phyloP scores from a whole-genome alignment of 2,888 invertebrate species.

The Selenia dentaria region DNA sequence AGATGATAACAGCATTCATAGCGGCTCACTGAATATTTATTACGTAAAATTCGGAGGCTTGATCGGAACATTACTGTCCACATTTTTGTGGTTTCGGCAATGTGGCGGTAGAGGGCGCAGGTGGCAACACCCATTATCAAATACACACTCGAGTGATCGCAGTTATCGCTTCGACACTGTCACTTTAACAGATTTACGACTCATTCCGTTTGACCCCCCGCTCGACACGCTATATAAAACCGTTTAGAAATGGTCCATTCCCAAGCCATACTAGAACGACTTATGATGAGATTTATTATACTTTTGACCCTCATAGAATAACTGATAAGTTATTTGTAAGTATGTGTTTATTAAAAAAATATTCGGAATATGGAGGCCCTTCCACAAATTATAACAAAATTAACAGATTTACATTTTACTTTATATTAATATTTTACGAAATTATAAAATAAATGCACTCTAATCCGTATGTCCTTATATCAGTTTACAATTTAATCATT shows the following conservation, averaged over 20 bases:
- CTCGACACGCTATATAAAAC: slow-evolving; percentile 50
- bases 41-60: slow-evolving; percentile 1
- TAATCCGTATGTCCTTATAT: no score
- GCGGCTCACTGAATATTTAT: slow-evolving; percentile 9
- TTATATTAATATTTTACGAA: no score
- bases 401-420: no score
- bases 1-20: no score
- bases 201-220: slow-evolving; percentile 54
- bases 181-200: slow-evolving; percentile 65
- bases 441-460: no score
- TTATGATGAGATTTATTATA: slow-evolving; percentile 46
- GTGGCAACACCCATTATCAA: slow-evolving; percentile 65
- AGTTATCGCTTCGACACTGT: slow-evolving; percentile 63
- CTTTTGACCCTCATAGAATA: slow-evolving; percentile 36
- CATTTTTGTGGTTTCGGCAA: slow-evolving; percentile 36
- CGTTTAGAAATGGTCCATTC: slow-evolving; percentile 50
- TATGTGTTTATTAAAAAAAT: slow-evolving; percentile 9
- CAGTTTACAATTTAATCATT: no score
- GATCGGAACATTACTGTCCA: slow-evolving; percentile 12
- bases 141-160: slow-evolving; percentile 60
- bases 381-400: no score
- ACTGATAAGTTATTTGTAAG: slow-evolving; percentile 28
- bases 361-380: no score
- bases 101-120: slow-evolving; percentile 36
- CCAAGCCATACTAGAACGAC: slow-evolving; percentile 41